Percentiles rank a stretch among this genome's conserved stretches.
phyloP scores from a whole-genome alignment of 2,888 invertebrate species.

The Hypomecis punctinalis region DNA sequence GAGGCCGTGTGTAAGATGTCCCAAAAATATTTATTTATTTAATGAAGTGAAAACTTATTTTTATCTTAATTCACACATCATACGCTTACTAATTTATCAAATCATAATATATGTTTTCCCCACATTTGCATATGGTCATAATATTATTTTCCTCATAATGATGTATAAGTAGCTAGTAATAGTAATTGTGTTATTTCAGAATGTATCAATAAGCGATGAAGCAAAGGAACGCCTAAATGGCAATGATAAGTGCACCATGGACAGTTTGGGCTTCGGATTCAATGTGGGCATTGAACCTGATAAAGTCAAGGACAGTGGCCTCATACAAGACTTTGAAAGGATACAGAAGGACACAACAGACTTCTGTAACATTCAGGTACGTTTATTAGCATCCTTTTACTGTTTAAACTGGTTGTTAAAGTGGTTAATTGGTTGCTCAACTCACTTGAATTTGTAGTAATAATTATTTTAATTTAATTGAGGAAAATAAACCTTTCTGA shows the following conservation, averaged over 20 bases:
- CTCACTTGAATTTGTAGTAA: no score
- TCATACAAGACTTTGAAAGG: constrained; percentile 85
- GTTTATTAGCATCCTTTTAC: constrained; percentile 17
- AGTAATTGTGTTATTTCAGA: constrained; percentile 59
- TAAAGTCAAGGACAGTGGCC: constrained; percentile 73
- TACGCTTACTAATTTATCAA: not conserved
- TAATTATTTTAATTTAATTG: not conserved
- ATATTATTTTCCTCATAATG: not conserved
- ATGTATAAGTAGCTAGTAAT: constrained; percentile 2
- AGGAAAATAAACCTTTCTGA: no score
- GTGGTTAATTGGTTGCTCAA: no score
- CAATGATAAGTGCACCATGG: constrained; percentile 75
- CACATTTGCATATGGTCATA: not conserved
- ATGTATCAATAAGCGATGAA: constrained; percentile 70
- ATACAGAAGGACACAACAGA: constrained; percentile 86
- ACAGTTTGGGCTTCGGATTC: constrained; percentile 79
- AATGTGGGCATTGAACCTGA: constrained; percentile 75
- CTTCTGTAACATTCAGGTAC: constrained; percentile 80
- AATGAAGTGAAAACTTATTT: not conserved
- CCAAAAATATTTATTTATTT: no score
- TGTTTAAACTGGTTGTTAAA: no score
- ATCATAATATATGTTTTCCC: not conserved
- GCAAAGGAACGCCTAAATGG: constrained; percentile 75
- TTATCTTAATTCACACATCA: no score
- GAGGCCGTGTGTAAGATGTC: no score